These are phyloP conservation scores for Cremastinae sp. DNA, from an alignment of 2,888 invertebrate species.

Conservation along the genomic window DNA sequence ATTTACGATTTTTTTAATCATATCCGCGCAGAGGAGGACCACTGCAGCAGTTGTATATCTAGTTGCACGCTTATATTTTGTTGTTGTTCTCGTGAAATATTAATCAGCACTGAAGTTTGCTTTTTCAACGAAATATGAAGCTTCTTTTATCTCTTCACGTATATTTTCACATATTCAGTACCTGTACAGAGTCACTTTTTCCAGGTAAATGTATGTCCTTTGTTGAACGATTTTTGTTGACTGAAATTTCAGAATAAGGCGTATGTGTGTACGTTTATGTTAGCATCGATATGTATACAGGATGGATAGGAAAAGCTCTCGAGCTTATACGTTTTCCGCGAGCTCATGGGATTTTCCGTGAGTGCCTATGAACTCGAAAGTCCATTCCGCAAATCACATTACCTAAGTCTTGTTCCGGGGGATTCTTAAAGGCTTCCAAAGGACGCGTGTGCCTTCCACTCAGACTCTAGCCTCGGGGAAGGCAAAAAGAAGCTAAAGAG, in stretches of 20 bases:
- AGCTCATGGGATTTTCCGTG: constrained; percentile 57
- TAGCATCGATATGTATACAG: not conserved
- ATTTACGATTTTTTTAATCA: not conserved
- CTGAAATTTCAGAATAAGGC: constrained; percentile 12
- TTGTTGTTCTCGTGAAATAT: too few species aligned
- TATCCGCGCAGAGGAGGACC: not conserved
- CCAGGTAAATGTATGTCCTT: constrained; percentile 12
- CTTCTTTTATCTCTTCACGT: not conserved
- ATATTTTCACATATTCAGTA: not conserved
- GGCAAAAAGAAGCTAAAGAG: too few species aligned
- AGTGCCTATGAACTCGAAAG: constrained; percentile 60
- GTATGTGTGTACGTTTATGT: not conserved
- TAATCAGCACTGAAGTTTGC: too few species aligned
- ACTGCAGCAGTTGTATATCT: not conserved
- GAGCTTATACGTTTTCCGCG: constrained; percentile 40
- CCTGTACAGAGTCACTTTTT: constrained; percentile 10
- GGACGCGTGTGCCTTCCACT: constrained; percentile 41
- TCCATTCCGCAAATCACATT: constrained; percentile 62
- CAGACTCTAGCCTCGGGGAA: constrained; percentile 15
- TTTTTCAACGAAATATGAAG: too few species aligned
- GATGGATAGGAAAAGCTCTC: constrained; percentile 40
- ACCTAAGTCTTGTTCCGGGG: constrained; percentile 59
- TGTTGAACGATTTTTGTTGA: constrained; percentile 32
- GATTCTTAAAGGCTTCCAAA: constrained; percentile 58
- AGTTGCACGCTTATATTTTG: too few species aligned